These are phyloP conservation scores for Melieria picta DNA, from an alignment of 2,888 invertebrate species.

Conservation along the genomic window DNA sequence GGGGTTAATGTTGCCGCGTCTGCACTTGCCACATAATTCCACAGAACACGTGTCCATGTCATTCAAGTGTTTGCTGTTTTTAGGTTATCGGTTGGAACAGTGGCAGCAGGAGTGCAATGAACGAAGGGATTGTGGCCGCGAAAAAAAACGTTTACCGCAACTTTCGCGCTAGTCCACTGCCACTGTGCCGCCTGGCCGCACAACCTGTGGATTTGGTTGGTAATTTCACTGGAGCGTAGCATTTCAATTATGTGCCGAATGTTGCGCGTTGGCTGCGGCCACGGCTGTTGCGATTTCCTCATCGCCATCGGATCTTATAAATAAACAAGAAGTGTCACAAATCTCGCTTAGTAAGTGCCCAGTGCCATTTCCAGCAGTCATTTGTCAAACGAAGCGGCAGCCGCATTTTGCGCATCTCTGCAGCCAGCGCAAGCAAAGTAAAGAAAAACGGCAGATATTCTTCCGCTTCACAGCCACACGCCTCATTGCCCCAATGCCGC, in stretches of 20 bases:
- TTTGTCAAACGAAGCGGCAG: no score
- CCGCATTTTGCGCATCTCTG: no score
- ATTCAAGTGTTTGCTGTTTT: not conserved
- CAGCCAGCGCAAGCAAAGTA: no score
- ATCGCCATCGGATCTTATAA: slow-evolving; percentile 49
- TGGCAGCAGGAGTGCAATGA: not conserved
- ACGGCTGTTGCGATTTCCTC: slow-evolving; percentile 26
- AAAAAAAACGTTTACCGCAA: not conserved
- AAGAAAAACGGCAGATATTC: no score
- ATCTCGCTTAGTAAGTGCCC: slow-evolving; percentile 53
- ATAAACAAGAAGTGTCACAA: slow-evolving; percentile 56
- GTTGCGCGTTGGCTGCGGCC: slow-evolving; percentile 13
- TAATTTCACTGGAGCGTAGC: slow-evolving; percentile 9
- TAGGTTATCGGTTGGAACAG: not conserved
- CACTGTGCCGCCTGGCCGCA: not conserved
- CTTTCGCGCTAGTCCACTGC: not conserved
- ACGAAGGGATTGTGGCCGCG: not conserved
- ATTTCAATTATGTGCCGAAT: slow-evolving; percentile 30
- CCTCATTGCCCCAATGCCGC: slow-evolving; percentile 5
- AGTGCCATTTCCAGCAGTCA: no score
- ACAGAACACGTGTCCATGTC: no score
- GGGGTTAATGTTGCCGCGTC: no score
- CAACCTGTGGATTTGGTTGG: not conserved
- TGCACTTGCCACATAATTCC: no score
- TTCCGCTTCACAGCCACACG: not conserved